Evolutionary conservation across 2,113 vertebrate genomes (phyloP).

Genomic region (Odocoileus virginianus): DNA sequence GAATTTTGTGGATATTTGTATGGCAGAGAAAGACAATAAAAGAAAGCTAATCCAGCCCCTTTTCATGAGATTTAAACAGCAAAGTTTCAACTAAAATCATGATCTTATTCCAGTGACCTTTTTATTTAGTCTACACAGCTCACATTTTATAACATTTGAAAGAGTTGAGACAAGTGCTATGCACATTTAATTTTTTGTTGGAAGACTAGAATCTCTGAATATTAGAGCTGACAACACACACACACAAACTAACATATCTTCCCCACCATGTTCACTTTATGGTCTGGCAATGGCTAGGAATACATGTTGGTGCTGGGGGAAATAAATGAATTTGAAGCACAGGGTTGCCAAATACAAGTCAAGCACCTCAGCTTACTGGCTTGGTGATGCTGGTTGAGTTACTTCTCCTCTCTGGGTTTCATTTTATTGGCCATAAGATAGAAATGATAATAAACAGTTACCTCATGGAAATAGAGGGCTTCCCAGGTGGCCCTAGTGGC

Average conservation of each 20-base stretch:
- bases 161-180: not conserved
- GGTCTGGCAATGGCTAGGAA: not conserved
- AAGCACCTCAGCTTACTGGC: not conserved
- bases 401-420: not conserved
- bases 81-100: not conserved
- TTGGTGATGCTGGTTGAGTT: not conserved
- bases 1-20: not conserved
- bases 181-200: not conserved
- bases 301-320: not conserved
- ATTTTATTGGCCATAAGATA: not conserved
- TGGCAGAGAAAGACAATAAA: not conserved
- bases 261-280: not conserved
- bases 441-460: not conserved
- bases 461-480: not conserved
- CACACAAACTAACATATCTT: not conserved
- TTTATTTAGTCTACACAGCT: not conserved
- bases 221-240: not conserved
- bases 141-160: not conserved
- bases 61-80: not conserved
- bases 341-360: not conserved
- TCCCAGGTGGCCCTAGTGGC: not conserved
- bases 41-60: not conserved
- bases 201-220: not conserved
- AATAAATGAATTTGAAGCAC: not conserved
- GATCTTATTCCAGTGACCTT: not conserved